phyloP scores from a whole-genome alignment of 2,113 vertebrate species.

The human region GRCh38 chr7:54806501-54807000 shows the following conservation, averaged over 20 bases:
- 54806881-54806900: background rate
- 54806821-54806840: background rate
- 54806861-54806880: background rate
- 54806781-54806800: background rate
- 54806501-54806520: background rate
- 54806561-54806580: background rate
- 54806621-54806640: background rate
- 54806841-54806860: fast-evolving
- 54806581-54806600: background rate
- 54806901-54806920: background rate
- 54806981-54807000: background rate
- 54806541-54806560: background rate
- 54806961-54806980: background rate
- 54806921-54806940: background rate
- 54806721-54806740: background rate
- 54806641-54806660: background rate
- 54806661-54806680: fast-evolving
- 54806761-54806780: background rate
- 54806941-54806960: background rate
- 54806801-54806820: background rate
- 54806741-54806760: background rate
- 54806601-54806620: background rate
- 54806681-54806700: too few relatives aligned
- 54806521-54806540: background rate
- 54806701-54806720: background rate